Conservation (phyloP, 2,797 vertebrate genomes). For the Hydrocynus forskahlii region DNA sequence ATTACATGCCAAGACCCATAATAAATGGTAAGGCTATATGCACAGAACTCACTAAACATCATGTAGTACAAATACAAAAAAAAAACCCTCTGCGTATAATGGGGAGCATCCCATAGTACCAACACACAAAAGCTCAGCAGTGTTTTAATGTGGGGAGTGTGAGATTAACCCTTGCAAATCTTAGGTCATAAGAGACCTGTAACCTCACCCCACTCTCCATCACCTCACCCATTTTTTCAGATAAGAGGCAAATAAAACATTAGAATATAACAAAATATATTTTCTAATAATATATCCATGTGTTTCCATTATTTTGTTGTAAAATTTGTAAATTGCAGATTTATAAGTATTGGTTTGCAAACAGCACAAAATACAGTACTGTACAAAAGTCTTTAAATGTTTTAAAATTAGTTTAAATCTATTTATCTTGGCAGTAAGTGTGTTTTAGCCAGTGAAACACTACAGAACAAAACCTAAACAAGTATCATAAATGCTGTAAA, state of each 20-base stretch:
- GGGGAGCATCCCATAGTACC: constrained; percentile 3
- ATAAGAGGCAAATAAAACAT: not conserved
- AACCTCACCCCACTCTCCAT: not conserved
- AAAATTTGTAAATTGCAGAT: not conserved
- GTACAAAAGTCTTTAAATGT: not conserved
- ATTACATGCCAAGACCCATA: constrained; percentile 4
- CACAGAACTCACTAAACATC: not conserved
- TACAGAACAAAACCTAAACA: not conserved
- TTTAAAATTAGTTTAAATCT: not conserved
- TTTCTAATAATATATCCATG: not conserved
- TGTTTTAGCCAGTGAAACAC: not conserved
- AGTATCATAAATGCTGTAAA: not conserved
- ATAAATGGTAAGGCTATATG: constrained; percentile 12
- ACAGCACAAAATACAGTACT: not conserved
- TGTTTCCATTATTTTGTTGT: too few relatives aligned
- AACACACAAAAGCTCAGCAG: constrained; percentile 12
- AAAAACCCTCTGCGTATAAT: not conserved
- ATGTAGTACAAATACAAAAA: not conserved
- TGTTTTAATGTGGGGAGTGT: constrained; percentile 15
- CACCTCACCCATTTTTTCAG: not conserved
- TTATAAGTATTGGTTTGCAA: not conserved
- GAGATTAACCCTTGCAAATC: not conserved
- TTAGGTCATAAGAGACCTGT: not conserved
- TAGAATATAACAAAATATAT: too few relatives aligned
- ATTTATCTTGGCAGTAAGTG: not conserved